These are phyloP conservation scores for Crossaster papposus DNA, from an alignment of 53 echinoderm and acorn worm species.

Conservation along the genomic window DNA sequence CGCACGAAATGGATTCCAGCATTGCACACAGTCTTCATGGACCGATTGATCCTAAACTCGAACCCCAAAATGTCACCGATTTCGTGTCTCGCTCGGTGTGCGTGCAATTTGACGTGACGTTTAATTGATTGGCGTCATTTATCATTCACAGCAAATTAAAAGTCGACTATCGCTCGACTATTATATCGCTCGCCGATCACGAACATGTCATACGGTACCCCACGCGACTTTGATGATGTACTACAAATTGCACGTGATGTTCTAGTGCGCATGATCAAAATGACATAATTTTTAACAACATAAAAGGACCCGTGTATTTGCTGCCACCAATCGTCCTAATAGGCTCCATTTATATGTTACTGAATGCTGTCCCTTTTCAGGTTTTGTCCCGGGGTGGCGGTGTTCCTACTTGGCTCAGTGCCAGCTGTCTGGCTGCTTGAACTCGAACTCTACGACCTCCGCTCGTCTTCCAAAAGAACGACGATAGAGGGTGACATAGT, in stretches of 20 bases:
- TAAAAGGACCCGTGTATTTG: too few relatives aligned
- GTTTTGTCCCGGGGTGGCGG: constrained; percentile 90
- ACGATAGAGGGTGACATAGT: not conserved
- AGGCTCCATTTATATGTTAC: too few relatives aligned
- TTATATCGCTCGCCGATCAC: not conserved
- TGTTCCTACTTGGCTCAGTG: constrained; percentile 76
- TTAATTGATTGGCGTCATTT: not conserved
- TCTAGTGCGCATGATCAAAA: too few relatives aligned
- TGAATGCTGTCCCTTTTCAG: constrained; percentile 41
- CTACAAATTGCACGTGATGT: too few relatives aligned
- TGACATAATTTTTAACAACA: too few relatives aligned
- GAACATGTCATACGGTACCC: not conserved
- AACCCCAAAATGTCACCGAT: not conserved
- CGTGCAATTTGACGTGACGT: too few relatives aligned
- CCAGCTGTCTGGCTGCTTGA: constrained; percentile 90
- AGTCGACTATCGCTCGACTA: too few relatives aligned
- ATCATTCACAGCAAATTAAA: not conserved
- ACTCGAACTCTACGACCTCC: constrained; percentile 60
- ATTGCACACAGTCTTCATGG: too few relatives aligned
- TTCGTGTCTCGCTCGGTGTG: not conserved
- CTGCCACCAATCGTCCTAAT: too few relatives aligned
- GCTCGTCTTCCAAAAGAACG: constrained; percentile 14
- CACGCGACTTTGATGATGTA: not conserved
- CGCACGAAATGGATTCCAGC: too few relatives aligned
- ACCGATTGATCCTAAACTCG: too few relatives aligned